Base-by-base conservation (phyloP, 1,140 invertebrate genomes). In the Chelonus insularis region DNA sequence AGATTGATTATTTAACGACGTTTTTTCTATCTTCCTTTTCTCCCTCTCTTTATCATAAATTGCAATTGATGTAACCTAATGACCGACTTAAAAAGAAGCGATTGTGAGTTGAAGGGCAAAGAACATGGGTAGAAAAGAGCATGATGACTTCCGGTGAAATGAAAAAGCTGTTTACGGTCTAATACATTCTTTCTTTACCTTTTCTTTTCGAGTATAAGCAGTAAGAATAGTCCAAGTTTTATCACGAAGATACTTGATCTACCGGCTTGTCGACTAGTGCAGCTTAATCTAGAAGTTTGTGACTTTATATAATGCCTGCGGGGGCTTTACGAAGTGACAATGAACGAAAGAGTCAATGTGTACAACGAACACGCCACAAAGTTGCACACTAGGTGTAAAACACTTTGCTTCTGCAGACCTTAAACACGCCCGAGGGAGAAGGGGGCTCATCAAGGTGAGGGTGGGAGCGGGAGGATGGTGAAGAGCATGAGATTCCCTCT, bases 281-380 rank as follows among this genome's bases (percentile, higher is more conserved):
- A 48, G 41, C 60, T 63, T 60, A 61, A 67, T 52, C 62, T 67
- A 65, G 60, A 75, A 76, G 67, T 77, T 77, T 73, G 68, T 73
- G 69, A 78, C 72, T 78, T 78, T 79, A 78, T 79, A 79, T 78
- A 78, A 74, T 63, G 60, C 69, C 16, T 57, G 41, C 47, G 37
- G 29, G 37, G 56, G 59, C 50, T 74, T 75, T 64, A 75, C 68
- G 73, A 71, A 69, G 69, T 67, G 67, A 45, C 56, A 65, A 69
- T 68, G 68, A 29, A 67, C 58, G 60, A 60, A n/a, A n/a, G 48
- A 20, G 37, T 18, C 57, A 39, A 57, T 20, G 12, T 11, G n/a
- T 43, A 20, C 16, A 16, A 16, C 14, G 41, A 16, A 43, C 41
- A 43, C 16, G 41, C 25, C 41, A 34, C 14, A 5, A 16, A 34